phyloP scores from a whole-genome alignment of 2,888 invertebrate species.

The Leptinotarsa tumamoca region DNA sequence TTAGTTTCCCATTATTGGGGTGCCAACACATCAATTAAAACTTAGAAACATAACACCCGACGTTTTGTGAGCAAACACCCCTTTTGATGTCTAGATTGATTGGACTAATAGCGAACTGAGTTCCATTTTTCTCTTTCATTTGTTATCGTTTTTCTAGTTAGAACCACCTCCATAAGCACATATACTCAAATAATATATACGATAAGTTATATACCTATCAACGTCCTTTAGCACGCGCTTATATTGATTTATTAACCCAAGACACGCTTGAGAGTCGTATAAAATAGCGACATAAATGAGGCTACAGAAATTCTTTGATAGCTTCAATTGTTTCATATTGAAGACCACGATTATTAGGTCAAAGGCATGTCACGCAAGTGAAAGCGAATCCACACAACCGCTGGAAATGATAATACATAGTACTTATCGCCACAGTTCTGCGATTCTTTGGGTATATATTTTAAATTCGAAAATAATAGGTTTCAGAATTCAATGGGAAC shows the following conservation, averaged over 20 bases:
- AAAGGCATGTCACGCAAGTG: slow-evolving; percentile 30
- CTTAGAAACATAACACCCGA: too few species aligned
- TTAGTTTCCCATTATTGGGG: too few species aligned
- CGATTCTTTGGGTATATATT: not conserved
- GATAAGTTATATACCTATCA: not conserved
- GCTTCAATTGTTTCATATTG: slow-evolving; percentile 18
- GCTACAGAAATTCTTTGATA: slow-evolving; percentile 19
- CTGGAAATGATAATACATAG: not conserved
- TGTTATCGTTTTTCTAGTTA: too few species aligned
- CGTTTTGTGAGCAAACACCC: too few species aligned
- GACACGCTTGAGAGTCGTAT: slow-evolving; percentile 7
- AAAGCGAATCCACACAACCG: slow-evolving; percentile 1
- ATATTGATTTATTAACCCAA: not conserved
- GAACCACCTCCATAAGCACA: too few species aligned
- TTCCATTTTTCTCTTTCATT: too few species aligned
- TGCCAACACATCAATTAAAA: too few species aligned
- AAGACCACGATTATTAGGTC: slow-evolving; percentile 32
- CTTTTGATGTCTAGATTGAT: too few species aligned
- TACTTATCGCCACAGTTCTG: not conserved
- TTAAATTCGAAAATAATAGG: too few species aligned
- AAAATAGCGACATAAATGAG: slow-evolving; percentile 7
- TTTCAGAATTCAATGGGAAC: too few species aligned
- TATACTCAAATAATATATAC: too few species aligned
- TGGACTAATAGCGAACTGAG: too few species aligned
- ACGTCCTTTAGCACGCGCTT: not conserved